phyloP scores from a whole-genome alignment of 1,140 invertebrate genomes.

The Phthorimaea operculella region DNA sequence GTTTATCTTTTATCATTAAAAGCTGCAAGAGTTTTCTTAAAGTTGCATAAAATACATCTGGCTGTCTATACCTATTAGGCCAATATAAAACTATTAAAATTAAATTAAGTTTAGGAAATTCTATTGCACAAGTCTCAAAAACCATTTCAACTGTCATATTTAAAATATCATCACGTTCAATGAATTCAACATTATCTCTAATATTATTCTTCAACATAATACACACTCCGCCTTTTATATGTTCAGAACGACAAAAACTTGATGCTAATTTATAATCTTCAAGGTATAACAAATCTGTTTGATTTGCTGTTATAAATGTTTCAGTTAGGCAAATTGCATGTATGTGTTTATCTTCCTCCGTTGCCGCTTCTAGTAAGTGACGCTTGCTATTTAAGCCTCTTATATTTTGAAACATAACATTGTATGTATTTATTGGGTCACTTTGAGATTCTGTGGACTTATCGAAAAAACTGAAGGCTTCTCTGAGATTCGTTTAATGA shows the following conservation, averaged over 20 bases:
- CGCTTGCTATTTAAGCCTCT: not conserved
- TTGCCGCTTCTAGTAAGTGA: not conserved
- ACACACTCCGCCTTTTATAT: not conserved
- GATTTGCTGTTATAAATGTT: not conserved
- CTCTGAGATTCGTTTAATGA: not conserved
- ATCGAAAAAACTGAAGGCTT: not conserved
- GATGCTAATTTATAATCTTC: not conserved
- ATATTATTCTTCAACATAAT: not conserved
- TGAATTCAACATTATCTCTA: not conserved
- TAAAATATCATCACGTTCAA: not conserved
- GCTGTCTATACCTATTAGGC: not conserved
- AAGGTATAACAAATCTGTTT: not conserved
- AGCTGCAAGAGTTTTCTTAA: constrained; percentile 2
- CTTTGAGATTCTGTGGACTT: not conserved
- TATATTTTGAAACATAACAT: not conserved
- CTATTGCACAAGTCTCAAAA: not conserved
- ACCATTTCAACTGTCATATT: not conserved
- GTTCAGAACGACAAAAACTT: not conserved
- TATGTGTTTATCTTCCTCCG: not conserved
- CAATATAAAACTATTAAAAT: constrained; percentile 4
- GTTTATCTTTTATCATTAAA: not conserved
- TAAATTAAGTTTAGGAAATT: not conserved
- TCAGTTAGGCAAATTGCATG: not conserved
- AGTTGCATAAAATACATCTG: not conserved
- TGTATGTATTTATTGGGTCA: too few species aligned